phyloP scores from a whole-genome alignment of 2,888 invertebrate species.

The Ichneumoninae sp. region DNA sequence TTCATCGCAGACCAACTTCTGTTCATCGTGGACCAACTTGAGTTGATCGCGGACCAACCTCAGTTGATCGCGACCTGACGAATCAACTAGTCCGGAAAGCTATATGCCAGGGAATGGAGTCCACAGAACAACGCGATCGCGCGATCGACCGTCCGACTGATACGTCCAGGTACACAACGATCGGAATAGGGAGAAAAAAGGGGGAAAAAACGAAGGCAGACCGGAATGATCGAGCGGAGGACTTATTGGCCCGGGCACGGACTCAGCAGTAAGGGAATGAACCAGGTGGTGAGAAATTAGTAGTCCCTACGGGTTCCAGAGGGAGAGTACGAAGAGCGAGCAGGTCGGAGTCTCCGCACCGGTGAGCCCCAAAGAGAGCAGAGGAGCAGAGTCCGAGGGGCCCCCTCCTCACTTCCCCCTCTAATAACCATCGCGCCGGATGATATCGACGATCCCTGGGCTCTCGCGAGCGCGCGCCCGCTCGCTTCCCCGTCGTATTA shows the following conservation, averaged over 20 bases:
- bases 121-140: background rate
- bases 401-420: constrained; percentile 52
- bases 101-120: too few species aligned
- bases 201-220: constrained; percentile 19
- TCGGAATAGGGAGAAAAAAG: constrained; percentile 13
- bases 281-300: constrained; percentile 83
- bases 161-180: constrained; percentile 1
- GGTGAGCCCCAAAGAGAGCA: constrained; percentile 51
- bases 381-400: constrained; percentile 33
- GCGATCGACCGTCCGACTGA: background rate
- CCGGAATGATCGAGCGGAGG: constrained; percentile 68
- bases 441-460: constrained; percentile 78
- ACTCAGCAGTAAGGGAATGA: constrained; percentile 72
- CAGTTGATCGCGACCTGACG: too few species aligned
- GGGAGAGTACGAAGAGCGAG: constrained; percentile 55
- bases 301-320: constrained; percentile 70
- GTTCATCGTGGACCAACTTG: too few species aligned
- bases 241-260: constrained; percentile 62
- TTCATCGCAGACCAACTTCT: too few species aligned
- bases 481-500: constrained; percentile 78
- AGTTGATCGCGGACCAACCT: too few species aligned
- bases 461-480: constrained; percentile 46
- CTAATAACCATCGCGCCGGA: constrained; percentile 80
- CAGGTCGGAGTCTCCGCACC: constrained; percentile 59
- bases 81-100: too few species aligned